These are phyloP conservation scores for Pagetopsis macropterus DNA, from an alignment of 2,797 vertebrate genomes.

Conservation along the genomic window DNA sequence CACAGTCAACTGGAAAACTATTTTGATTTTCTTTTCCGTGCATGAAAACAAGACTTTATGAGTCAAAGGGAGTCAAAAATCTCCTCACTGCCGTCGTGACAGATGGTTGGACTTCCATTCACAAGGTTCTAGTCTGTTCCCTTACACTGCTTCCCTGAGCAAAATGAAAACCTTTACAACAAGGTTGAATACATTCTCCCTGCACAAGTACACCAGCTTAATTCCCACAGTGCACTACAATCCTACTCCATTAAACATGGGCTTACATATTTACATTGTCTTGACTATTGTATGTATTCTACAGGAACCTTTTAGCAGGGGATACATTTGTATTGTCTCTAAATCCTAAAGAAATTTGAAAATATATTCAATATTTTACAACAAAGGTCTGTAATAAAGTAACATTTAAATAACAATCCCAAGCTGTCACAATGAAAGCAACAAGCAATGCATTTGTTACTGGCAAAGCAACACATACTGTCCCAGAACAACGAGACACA, in stretches of 20 bases:
- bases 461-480: constrained; percentile 22
- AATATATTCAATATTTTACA: constrained; percentile 7
- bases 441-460: too few relatives aligned
- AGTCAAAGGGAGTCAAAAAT: constrained; percentile 51
- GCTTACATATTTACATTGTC: constrained; percentile 45
- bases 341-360: neutral
- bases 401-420: neutral
- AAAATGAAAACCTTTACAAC: constrained; percentile 74
- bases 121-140: constrained; percentile 68
- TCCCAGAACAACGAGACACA: constrained; percentile 47
- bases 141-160: constrained; percentile 72
- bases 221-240: constrained; percentile 57
- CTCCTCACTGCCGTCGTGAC: constrained; percentile 57
- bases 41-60: constrained; percentile 36
- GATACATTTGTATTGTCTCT: constrained; percentile 6
- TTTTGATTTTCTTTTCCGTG: constrained; percentile 30
- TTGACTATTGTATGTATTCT: constrained; percentile 17
- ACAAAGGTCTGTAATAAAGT: neutral
- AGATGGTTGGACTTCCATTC: constrained; percentile 75
- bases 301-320: constrained; percentile 1
- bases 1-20: constrained; percentile 33
- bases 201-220: constrained; percentile 53
- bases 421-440: neutral
- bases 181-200: constrained; percentile 65
- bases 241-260: constrained; percentile 42